Evolutionary conservation across 2,113 vertebrate genomes (phyloP), one percentile per base, ranked within the genome.

Genomic region (Calypte anna): DNA sequence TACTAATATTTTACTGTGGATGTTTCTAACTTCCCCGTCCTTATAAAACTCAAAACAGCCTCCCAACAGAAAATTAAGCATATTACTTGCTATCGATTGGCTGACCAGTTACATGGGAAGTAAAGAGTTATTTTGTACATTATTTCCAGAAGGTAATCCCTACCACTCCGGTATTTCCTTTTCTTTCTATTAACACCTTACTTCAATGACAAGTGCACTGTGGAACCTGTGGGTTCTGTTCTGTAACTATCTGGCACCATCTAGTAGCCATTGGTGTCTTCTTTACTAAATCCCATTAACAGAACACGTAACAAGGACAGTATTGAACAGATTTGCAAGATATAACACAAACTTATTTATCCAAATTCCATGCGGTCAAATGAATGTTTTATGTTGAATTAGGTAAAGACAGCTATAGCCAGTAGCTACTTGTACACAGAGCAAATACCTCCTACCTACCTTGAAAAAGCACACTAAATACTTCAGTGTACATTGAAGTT

Each of bases 241-340:
- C 86, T 73, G 73, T 69, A 96, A 96, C 93, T 96, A 96, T 96
- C 93, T 97, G 95, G 96, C 96, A 96, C 96, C 96, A 96, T 75
- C 96, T 97, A 97, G 96, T 95, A 96, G 95, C 73, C 93, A 84
- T 0, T 64, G 48, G 30, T 0, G 0, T 76, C 40, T 24, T 67
- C 80, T 88, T 90, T 88, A 63, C 53, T 46, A 46, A 67, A 85
- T 51, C 43, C 28, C 64, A 36, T 59, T 89, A 93, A 59, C 4
- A 86, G 43, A 64, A 66, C 21, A 44, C 48, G 22, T n/a, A 57
- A 86, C 43, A 88, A 78, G 24, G 20, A 12, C 23, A n/a, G 83
- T 31, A 80, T 9, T 58, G 40, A 81, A 62, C 51, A 72, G 27
- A 58, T 24, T 51, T 1, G 27, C 48, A 67, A 53, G 27, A 57